phyloP scores from a whole-genome alignment of 2,888 invertebrate genomes.

The Rotaria macrura region DNA sequence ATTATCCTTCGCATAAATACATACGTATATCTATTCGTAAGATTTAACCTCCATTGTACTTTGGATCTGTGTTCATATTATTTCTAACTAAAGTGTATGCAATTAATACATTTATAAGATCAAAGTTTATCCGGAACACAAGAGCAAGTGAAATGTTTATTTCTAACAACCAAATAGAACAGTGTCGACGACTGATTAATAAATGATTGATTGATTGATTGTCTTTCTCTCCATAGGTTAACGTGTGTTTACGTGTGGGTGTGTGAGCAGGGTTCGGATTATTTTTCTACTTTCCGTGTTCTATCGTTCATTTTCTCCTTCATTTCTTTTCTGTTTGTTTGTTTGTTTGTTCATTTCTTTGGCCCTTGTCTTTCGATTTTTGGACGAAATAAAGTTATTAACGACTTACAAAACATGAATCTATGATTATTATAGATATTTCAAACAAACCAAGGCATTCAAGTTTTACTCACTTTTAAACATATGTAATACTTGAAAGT shows the following conservation, averaged over 20 bases:
- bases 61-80: not conserved
- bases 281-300: conserved; percentile 1
- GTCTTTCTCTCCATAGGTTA: not conserved
- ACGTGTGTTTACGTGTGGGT: not conserved
- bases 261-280: not conserved
- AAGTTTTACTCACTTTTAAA: too few species aligned
- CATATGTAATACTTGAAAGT: too few species aligned
- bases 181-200: not conserved
- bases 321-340: not conserved
- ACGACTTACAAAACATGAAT: not conserved
- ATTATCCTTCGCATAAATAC: not conserved
- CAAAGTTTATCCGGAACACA: not conserved
- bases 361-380: not conserved
- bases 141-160: not conserved
- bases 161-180: not conserved
- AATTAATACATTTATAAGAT: not conserved
- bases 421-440: too few species aligned
- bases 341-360: not conserved
- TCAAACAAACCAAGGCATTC: too few species aligned
- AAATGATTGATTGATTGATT: not conserved
- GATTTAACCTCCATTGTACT: not conserved
- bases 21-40: not conserved
- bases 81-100: not conserved
- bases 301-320: not conserved
- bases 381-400: not conserved